These are phyloP conservation scores for Aspidiotus rigidus DNA, from an alignment of 2,888 invertebrate species.

Conservation along the genomic window DNA sequence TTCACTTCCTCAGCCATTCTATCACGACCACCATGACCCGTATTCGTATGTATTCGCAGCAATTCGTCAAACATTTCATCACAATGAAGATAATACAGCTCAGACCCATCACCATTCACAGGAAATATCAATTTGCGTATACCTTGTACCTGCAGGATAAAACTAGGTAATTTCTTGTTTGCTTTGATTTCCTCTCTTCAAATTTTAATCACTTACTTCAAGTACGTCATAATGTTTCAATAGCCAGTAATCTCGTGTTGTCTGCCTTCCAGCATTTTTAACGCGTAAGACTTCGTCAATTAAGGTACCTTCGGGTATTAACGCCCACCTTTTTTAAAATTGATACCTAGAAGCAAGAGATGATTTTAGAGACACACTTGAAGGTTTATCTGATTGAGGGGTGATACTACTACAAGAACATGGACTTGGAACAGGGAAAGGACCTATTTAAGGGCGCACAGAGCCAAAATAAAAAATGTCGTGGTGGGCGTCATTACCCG, in stretches of 20 bases:
- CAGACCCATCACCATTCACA: background rate
- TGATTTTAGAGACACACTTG: conserved; percentile 1
- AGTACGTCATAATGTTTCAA: too few relatives aligned
- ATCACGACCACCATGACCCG: background rate
- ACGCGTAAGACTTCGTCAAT: too few relatives aligned
- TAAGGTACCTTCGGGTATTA: conserved; percentile 1
- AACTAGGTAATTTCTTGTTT: background rate
- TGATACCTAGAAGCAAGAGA: background rate
- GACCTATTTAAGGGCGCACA: background rate
- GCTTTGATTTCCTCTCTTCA: too few relatives aligned
- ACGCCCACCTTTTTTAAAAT: background rate
- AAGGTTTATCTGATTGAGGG: background rate
- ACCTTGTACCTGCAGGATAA: background rate
- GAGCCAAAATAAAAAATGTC: background rate
- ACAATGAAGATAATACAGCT: background rate
- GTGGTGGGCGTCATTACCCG: background rate
- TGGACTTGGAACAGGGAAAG: conserved; percentile 1
- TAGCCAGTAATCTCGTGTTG: too few relatives aligned
- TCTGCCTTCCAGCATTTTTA: too few relatives aligned
- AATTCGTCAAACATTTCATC: conserved; percentile 6
- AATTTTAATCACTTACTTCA: too few relatives aligned
- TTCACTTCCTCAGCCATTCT: background rate
- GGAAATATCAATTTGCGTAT: background rate
- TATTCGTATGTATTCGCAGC: too few relatives aligned
- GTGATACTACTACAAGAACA: background rate